phyloP scores from a whole-genome alignment of 2,113 vertebrate genomes.

The Glaucidium brasilianum region DNA sequence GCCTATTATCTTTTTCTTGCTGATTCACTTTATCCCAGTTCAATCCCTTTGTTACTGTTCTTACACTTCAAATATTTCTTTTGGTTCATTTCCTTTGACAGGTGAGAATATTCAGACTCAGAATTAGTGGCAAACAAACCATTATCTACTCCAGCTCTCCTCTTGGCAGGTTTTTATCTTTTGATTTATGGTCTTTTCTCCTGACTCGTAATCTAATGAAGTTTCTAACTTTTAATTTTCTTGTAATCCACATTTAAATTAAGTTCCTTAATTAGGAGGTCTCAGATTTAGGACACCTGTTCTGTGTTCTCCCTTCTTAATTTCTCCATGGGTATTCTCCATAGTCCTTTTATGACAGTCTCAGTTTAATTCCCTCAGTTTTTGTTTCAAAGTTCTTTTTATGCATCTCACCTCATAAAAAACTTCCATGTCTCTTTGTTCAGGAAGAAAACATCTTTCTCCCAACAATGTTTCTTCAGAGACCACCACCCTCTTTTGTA shows the following conservation, averaged over 20 bases:
- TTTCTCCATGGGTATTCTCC: background rate
- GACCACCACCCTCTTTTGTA: background rate
- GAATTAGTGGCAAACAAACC: background rate
- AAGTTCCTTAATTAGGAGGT: background rate
- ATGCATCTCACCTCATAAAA: background rate
- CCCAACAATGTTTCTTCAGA: background rate
- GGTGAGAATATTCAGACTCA: background rate
- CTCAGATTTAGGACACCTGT: background rate
- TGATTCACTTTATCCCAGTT: background rate
- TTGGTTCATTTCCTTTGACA: background rate
- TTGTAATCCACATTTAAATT: background rate
- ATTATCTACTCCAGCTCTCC: background rate
- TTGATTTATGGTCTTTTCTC: background rate
- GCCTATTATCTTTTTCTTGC: background rate
- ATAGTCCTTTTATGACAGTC: background rate
- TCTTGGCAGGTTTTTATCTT: background rate
- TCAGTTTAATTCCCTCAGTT: background rate
- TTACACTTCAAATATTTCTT: background rate
- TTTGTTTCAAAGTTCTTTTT: background rate
- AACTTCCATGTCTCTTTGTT: background rate
- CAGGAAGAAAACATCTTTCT: background rate
- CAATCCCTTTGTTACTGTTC: rapidly evolving
- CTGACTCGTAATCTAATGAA: background rate
- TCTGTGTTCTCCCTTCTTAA: background rate
- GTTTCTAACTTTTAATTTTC: background rate